Evolutionary conservation across 2,113 vertebrate genomes (phyloP), one percentile per base, ranked within the genome.

Genomic region (Onychostruthus taczanowskii): DNA sequence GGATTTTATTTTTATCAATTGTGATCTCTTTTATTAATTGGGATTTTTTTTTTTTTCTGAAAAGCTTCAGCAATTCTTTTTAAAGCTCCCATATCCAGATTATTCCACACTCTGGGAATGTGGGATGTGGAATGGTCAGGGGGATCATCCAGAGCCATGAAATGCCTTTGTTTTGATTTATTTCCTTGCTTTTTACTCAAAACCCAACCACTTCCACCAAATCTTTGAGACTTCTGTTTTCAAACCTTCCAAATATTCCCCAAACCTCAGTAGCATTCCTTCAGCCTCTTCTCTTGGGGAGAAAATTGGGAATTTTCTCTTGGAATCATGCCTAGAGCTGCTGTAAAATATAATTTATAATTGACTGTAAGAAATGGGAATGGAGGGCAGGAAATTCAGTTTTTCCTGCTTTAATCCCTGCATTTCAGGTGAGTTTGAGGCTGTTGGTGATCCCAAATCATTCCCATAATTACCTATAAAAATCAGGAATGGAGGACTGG

Each of bases 281-380:
- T 47, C 58, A n/a, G 5, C 58, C 16, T 31, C 56, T 76, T 37
- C 28, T 33, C 50, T 14, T 81, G 7, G 8, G 61, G n/a, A 55
- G 33, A 56, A 77, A 61, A 26, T 8, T 11, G 24, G n/a, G 37
- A 61, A 11, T 81, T 81, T 78, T 77, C 69, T 47, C 24, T 43
- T 47, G n/a, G 35, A 11, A 20, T 73, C 30, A 3, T 7, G 10
- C 35, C 44, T 75, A 50, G 50, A 78, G 46, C 61, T 2, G 0
- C 28, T 41, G 13, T 56, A 3, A 15, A 35, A 21, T 4, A 0
- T 27, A 11, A 26, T 53, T 75, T 11, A 9, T 16, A 43, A 30
- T 3, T 58, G 17, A 7, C 22, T 8, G 1, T 12, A 26, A 75
- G 11, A 92, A 85, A 24, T 3, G 9, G n/a, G 41, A 30, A 31